A percentile compares a stretch with the other conserved stretches of the same genome.
Evolutionary conservation across 2,113 vertebrate species (phyloP).

Genomic region (Phalacrocorax carbo): DNA sequence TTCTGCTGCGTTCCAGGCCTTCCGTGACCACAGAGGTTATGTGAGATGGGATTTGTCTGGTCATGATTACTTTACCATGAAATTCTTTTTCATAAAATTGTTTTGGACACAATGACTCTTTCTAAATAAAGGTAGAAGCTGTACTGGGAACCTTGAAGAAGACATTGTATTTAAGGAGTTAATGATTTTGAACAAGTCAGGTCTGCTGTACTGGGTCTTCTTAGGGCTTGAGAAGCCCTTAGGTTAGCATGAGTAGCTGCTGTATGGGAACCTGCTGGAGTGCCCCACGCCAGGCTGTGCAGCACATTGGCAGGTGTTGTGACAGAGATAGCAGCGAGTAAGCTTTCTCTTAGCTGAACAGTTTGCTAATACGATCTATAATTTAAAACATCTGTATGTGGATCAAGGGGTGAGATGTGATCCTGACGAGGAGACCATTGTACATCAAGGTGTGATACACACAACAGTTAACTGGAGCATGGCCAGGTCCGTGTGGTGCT

Average conservation of each 20-base stretch:
- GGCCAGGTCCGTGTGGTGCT: not conserved
- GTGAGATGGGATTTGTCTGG: not conserved
- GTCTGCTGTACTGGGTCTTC: not conserved
- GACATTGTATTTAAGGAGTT: not conserved
- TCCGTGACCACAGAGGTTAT: not conserved
- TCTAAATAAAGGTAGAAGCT: not conserved
- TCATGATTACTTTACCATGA: not conserved
- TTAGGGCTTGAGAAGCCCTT: not conserved
- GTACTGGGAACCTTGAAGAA: not conserved
- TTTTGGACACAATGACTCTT: accelerated
- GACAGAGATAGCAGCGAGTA: not conserved
- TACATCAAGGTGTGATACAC: not conserved
- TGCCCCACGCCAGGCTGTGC: not conserved
- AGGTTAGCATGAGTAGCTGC: not conserved
- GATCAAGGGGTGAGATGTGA: not conserved
- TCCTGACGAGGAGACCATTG: not conserved
- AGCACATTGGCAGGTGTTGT: accelerated
- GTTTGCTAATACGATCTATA: not conserved
- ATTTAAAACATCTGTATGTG: not conserved
- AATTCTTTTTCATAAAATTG: not conserved
- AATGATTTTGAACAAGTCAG: not conserved
- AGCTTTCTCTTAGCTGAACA: not conserved
- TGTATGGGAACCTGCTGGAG: not conserved
- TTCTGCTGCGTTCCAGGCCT: not conserved
- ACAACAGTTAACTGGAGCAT: accelerated